phyloP scores from a whole-genome alignment of 2,797 vertebrate species.

The Cynopterus sphinx region DNA sequence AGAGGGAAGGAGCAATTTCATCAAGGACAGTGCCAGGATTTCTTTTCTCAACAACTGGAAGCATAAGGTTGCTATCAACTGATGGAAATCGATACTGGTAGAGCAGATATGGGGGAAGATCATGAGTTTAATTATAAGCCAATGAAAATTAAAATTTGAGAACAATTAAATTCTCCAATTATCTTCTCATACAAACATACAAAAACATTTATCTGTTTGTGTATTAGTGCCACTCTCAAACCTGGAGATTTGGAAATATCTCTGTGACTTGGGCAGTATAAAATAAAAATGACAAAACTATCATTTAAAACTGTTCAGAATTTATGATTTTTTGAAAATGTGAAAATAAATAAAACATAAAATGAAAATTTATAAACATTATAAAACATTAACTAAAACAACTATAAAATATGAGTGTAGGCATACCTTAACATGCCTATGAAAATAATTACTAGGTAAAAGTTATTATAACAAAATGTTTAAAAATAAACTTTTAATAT shows the following conservation, averaged over 20 bases:
- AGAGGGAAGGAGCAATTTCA: neutral
- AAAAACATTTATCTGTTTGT: neutral
- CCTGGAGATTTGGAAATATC: neutral
- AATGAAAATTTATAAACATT: neutral
- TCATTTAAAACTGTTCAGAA: neutral
- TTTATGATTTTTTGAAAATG: neutral
- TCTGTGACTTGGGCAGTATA: neutral
- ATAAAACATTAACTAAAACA: constrained; percentile 12
- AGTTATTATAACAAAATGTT: neutral
- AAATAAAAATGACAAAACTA: constrained; percentile 2
- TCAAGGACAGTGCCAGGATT: neutral
- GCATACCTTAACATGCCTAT: neutral
- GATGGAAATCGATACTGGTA: neutral
- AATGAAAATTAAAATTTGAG: neutral
- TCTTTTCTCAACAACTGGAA: neutral
- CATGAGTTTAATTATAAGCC: neutral
- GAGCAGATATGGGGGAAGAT: neutral
- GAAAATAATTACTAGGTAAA: constrained; percentile 4
- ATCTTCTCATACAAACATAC: neutral
- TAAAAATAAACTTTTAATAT: neutral
- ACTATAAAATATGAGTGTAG: neutral
- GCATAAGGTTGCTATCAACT: neutral
- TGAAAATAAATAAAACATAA: neutral
- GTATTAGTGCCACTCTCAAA: neutral
- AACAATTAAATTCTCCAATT: neutral